Conservation (phyloP, 2,113 vertebrate genomes). For the Amphilophus citrinellus region DNA sequence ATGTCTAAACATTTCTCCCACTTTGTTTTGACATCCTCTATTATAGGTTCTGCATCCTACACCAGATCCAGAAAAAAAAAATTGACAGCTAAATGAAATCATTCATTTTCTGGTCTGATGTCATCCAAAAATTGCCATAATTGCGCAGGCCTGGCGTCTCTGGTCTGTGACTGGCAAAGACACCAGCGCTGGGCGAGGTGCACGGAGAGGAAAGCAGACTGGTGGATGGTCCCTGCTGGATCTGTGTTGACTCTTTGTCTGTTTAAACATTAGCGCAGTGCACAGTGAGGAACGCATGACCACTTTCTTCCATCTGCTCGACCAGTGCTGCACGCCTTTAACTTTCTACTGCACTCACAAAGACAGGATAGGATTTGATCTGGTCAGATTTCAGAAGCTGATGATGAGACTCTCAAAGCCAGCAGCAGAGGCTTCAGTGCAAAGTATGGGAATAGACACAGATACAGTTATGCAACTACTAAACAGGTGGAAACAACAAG, state of each 20-base stretch:
- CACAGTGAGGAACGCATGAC: constrained; percentile 19
- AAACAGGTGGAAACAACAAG: constrained; percentile 7
- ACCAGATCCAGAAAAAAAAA: constrained; percentile 68
- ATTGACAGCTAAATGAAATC: constrained; percentile 75
- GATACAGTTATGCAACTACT: constrained; percentile 62
- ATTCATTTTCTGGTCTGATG: constrained; percentile 84
- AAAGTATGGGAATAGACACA: constrained; percentile 67
- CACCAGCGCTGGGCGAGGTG: constrained; percentile 67
- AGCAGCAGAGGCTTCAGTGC: constrained; percentile 64
- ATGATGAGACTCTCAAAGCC: constrained; percentile 75
- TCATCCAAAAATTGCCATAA: constrained; percentile 80
- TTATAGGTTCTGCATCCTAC: constrained; percentile 71
- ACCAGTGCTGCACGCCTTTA: constrained; percentile 36
- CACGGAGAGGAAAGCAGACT: constrained; percentile 30
- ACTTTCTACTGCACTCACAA: constrained; percentile 52
- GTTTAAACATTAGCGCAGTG: constrained; percentile 10
- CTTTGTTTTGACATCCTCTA: constrained; percentile 75
- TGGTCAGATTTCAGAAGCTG: constrained; percentile 69
- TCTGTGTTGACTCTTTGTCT: constrained; percentile 55
- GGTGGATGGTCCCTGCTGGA: constrained; percentile 35
- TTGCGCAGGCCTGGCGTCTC: constrained; percentile 75
- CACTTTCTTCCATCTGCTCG: constrained; percentile 54
- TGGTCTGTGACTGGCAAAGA: constrained; percentile 77
- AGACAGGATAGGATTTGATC: constrained; percentile 72
- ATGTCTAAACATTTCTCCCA: constrained; percentile 67